A percentile compares a stretch with the other conserved stretches of the same genome.
Evolutionary conservation across 2,113 vertebrate genomes (phyloP).

Genomic region (Cathartes aura): DNA sequence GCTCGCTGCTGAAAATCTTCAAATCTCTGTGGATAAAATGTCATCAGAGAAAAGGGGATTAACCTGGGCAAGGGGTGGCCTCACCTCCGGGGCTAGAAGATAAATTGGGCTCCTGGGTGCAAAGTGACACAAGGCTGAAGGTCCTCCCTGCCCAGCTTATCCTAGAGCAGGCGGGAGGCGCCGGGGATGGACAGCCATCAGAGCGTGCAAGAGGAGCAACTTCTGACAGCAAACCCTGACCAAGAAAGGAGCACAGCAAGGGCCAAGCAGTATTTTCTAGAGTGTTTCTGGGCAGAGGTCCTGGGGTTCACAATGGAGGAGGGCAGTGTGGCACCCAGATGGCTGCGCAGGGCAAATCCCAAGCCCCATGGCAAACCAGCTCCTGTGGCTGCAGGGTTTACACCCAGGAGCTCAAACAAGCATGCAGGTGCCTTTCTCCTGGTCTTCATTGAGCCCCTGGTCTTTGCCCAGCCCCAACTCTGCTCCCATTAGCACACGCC

Average conservation of each 20-base stretch:
- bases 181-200: fast-evolving
- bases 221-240: neutral
- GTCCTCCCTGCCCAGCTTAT: neutral
- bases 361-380: neutral
- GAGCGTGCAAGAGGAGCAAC: neutral
- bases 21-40: neutral
- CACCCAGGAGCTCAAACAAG: neutral
- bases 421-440: neutral
- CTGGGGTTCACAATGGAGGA: neutral
- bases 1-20: neutral
- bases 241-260: neutral
- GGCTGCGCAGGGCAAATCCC: neutral
- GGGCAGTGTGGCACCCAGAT: neutral
- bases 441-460: neutral
- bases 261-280: neutral
- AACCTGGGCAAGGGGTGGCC: neutral
- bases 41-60: neutral
- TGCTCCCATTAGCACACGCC: neutral
- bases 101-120: neutral
- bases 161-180: neutral
- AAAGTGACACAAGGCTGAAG: neutral
- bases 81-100: neutral
- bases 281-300: neutral
- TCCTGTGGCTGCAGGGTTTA: neutral
- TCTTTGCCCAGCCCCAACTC: neutral